phyloP scores from a whole-genome alignment of 2,797 vertebrate species.

The Hydrophis major region DNA sequence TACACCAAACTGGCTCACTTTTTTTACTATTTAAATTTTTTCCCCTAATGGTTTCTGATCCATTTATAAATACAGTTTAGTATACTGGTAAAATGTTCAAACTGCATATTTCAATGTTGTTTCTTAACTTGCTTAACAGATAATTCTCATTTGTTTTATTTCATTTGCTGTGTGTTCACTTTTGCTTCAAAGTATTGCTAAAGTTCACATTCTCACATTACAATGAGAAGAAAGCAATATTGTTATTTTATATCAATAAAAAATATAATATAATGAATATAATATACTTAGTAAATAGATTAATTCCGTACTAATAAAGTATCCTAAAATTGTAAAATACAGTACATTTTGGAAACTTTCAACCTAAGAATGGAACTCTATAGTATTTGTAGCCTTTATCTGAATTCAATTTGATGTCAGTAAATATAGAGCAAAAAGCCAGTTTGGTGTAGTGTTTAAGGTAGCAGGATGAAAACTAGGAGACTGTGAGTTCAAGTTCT shows the following conservation, averaged over 20 bases:
- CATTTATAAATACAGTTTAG: neutral
- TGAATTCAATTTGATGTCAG: neutral
- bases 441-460: neutral
- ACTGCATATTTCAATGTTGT: slow-evolving; percentile 54
- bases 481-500: neutral
- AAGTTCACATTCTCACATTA: neutral
- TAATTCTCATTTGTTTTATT: neutral
- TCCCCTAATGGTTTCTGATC: neutral
- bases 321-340: neutral
- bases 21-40: neutral
- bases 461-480: neutral
- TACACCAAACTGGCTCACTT: neutral
- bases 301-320: neutral
- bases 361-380: neutral
- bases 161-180: neutral
- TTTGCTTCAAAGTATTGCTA: slow-evolving; percentile 25
- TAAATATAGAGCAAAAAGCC: neutral
- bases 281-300: slow-evolving; percentile 2
- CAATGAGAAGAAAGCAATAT: slow-evolving; percentile 41
- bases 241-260: slow-evolving; percentile 25
- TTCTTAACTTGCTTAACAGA: slow-evolving; percentile 1
- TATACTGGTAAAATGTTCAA: slow-evolving; percentile 44
- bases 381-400: neutral
- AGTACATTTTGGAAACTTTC: neutral
- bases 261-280: no score